Evolutionary conservation across 1,140 invertebrate genomes (phyloP).

Genomic region (Rhopalosiphum padi): DNA sequence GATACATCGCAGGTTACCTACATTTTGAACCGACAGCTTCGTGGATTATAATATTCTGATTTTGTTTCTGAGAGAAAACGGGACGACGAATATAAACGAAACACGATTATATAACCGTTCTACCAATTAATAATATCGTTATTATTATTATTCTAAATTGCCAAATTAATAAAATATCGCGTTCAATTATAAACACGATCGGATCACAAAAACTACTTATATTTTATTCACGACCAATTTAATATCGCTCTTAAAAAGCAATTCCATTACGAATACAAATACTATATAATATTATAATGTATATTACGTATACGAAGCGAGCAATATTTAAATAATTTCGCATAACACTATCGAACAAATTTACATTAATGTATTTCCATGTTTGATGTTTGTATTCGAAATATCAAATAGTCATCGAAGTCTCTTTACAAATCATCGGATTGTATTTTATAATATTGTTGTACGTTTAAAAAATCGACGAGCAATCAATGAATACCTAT

Average conservation of each 20-base stretch:
- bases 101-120: no score
- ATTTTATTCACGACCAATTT: background rate
- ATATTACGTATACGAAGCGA: background rate
- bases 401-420: background rate
- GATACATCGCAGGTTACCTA: background rate
- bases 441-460: no score
- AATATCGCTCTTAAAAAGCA: background rate
- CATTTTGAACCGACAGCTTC: background rate
- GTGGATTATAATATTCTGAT: background rate
- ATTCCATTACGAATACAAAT: background rate
- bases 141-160: background rate
- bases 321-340: background rate
- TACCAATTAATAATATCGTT: background rate
- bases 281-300: background rate
- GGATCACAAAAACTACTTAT: background rate
- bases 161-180: background rate
- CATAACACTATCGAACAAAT: background rate
- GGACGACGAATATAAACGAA: background rate
- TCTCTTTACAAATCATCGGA: background rate
- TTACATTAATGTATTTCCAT: background rate
- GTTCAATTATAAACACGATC: background rate
- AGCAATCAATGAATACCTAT: no score
- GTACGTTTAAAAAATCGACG: background rate
- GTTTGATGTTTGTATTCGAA: background rate
- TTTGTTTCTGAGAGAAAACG: background rate